These are phyloP conservation scores for Venusia cambrica DNA, from an alignment of 2,888 invertebrate species.

Conservation along the genomic window DNA sequence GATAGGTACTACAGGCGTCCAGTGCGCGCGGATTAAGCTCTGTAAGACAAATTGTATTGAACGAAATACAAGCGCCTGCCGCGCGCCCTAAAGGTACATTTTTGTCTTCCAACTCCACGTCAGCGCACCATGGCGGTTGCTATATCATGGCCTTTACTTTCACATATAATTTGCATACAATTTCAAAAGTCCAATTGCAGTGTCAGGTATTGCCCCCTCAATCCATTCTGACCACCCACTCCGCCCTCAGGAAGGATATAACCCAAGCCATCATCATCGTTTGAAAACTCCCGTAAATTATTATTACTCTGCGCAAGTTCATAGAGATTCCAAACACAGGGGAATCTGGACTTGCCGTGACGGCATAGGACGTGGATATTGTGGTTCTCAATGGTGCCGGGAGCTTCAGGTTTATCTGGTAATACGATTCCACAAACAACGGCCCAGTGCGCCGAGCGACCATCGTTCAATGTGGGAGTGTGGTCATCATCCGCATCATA, in stretches of 20 bases:
- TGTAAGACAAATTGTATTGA: too few species aligned
- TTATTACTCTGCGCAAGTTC: slow-evolving; percentile 87
- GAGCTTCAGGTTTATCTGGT: slow-evolving; percentile 45
- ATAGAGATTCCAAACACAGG: slow-evolving; percentile 87
- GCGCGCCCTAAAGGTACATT: too few species aligned
- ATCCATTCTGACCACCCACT: slow-evolving; percentile 84
- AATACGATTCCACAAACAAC: slow-evolving; percentile 86
- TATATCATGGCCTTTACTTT: too few species aligned
- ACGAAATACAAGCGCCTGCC: too few species aligned
- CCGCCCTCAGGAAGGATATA: slow-evolving; percentile 90
- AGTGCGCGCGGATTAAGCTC: too few species aligned
- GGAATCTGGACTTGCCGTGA: slow-evolving; percentile 91
- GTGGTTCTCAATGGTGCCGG: slow-evolving; percentile 39
- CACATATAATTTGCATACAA: too few species aligned
- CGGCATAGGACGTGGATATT: slow-evolving; percentile 86
- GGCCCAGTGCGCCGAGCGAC: slow-evolving; percentile 97
- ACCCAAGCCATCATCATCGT: slow-evolving; percentile 80
- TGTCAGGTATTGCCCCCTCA: slow-evolving; percentile 78
- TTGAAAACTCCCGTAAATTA: slow-evolving; percentile 88
- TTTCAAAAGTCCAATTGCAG: slow-evolving; percentile 31
- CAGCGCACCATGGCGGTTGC: too few species aligned
- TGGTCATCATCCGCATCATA: slow-evolving; percentile 93
- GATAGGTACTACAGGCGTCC: too few species aligned
- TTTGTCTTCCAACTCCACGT: too few species aligned
- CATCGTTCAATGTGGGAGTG: slow-evolving; percentile 87